These are phyloP conservation scores for Accipiter cooperii DNA, from an alignment of 2,113 vertebrate species.

Conservation along the genomic window DNA sequence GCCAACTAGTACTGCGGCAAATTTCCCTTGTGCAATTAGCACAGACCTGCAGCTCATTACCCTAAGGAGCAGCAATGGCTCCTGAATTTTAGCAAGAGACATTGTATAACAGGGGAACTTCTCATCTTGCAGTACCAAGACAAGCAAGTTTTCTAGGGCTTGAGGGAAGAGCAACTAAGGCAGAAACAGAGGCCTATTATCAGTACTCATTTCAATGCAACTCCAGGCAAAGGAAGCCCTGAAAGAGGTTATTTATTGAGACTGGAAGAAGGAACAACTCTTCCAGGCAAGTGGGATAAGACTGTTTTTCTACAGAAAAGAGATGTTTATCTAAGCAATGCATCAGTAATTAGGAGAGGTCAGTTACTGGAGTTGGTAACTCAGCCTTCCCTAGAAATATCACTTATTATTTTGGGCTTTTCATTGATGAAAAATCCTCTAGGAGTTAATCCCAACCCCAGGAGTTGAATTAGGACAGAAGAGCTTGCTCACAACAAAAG, in stretches of 20 bases:
- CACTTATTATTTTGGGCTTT: not conserved
- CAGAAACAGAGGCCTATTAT: not conserved
- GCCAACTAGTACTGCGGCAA: not conserved
- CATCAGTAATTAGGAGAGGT: not conserved
- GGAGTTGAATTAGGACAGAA: not conserved
- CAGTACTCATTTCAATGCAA: not conserved
- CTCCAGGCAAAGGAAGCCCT: not conserved
- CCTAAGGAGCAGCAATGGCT: not conserved
- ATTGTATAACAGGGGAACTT: not conserved
- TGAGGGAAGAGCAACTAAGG: not conserved
- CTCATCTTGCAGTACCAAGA: not conserved
- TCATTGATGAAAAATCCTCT: not conserved
- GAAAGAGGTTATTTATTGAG: not conserved
- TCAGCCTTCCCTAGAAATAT: not conserved
- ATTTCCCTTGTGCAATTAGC: not conserved
- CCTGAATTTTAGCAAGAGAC: not conserved
- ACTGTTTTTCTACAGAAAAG: not conserved
- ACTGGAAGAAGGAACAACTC: not conserved
- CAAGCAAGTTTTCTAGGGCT: slow-evolving; percentile 7
- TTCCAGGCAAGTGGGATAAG: not conserved
- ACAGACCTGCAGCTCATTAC: not conserved
- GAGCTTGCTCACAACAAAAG: not conserved
- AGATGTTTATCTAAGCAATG: not conserved
- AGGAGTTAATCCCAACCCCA: not conserved
- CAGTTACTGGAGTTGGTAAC: not conserved